Evolutionary conservation across 2,797 vertebrate genomes (phyloP).

Genomic region (Amazona finschi): DNA sequence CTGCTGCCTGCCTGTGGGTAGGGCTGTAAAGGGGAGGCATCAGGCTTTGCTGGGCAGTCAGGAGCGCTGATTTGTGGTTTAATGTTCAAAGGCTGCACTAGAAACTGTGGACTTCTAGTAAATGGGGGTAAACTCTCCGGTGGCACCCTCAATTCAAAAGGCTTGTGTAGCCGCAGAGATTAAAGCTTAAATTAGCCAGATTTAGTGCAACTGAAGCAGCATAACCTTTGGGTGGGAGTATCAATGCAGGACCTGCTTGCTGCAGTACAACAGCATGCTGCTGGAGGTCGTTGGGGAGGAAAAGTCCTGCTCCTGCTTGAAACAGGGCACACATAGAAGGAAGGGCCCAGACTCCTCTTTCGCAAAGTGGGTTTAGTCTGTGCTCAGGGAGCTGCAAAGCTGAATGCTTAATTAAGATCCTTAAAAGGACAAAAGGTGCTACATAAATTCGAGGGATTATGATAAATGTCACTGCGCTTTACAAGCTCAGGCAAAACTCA

Average conservation of each 20-base stretch:
- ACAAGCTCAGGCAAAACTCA: slow-evolving; percentile 59
- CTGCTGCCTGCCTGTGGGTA: neutral
- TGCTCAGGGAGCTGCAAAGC: slow-evolving; percentile 24
- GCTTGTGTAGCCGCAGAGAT: neutral
- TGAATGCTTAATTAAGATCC: slow-evolving; percentile 66
- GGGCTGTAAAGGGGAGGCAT: accelerated
- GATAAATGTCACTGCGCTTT: slow-evolving; percentile 63
- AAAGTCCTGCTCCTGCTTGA: neutral
- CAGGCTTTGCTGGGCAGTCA: accelerated
- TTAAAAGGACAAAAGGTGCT: slow-evolving; percentile 63
- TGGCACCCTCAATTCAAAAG: neutral
- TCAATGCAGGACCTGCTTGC: accelerated
- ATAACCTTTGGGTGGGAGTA: neutral
- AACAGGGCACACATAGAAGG: neutral
- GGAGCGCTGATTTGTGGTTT: accelerated
- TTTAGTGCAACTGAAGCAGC: neutral
- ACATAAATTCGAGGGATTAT: slow-evolving; percentile 57
- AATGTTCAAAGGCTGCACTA: neutral
- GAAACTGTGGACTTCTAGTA: neutral
- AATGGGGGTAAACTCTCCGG: neutral
- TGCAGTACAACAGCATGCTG: accelerated
- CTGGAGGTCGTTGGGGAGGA: accelerated
- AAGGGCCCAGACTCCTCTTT: neutral
- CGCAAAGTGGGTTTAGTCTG: slow-evolving; percentile 6
- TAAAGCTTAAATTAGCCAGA: neutral